Evolutionary conservation across 2,113 vertebrate genomes (phyloP).

Genomic region (Tauraco erythrolophus): DNA sequence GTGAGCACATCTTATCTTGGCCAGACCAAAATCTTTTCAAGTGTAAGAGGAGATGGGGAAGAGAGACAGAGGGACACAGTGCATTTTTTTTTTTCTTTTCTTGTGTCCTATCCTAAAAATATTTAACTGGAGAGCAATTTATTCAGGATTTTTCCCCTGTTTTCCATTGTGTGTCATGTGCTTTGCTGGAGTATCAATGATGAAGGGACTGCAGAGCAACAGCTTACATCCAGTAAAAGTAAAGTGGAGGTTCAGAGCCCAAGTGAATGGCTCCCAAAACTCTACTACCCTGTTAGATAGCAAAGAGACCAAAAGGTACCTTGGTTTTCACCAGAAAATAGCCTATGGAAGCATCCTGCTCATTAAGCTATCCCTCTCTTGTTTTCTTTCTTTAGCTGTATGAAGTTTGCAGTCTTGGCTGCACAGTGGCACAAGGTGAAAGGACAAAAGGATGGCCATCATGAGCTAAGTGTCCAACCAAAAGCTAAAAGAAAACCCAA

Average conservation of each 20-base stretch:
- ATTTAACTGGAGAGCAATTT: not conserved
- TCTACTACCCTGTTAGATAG: not conserved
- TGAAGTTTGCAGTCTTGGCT: not conserved
- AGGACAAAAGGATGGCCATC: not conserved
- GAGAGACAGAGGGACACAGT: not conserved
- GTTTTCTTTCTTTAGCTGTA: not conserved
- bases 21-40: not conserved
- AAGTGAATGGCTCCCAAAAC: not conserved
- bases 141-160: not conserved
- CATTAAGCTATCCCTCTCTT: not conserved
- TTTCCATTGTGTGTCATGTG: not conserved
- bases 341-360: not conserved
- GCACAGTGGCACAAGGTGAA: not conserved
- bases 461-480: not conserved
- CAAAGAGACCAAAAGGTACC: not conserved
- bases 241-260: not conserved
- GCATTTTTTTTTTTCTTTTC: not conserved
- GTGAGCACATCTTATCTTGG: not conserved
- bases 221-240: not conserved
- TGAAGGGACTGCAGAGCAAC: not conserved
- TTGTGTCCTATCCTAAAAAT: not conserved
- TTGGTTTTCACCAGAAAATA: not conserved
- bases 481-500: not conserved
- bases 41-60: not conserved
- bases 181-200: not conserved